These are phyloP conservation scores for Bubalus kerabau DNA, from an alignment of 2,113 vertebrate genomes.

Conservation along the genomic window DNA sequence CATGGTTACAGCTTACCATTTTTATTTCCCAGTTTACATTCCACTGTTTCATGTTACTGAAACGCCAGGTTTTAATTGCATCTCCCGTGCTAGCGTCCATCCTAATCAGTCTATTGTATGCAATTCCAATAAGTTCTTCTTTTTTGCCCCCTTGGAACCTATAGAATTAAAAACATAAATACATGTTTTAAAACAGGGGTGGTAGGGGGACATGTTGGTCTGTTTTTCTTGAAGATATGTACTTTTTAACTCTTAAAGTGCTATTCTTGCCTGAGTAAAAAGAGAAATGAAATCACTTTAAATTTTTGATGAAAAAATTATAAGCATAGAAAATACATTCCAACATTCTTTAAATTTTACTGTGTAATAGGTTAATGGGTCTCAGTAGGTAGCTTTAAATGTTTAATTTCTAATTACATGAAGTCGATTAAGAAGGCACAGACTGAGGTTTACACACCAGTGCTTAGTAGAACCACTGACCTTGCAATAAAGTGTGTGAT, in stretches of 20 bases:
- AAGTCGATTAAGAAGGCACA: not conserved
- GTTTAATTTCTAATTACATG: not conserved
- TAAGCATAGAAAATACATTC: not conserved
- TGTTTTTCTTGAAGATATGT: not conserved
- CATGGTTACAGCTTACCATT: conserved; percentile 83
- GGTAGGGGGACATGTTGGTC: not conserved
- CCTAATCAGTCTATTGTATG: conserved; percentile 96
- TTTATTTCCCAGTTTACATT: conserved; percentile 99
- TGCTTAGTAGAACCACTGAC: conserved; percentile 72
- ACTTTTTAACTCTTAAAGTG: not conserved
- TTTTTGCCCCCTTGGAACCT: conserved; percentile 98
- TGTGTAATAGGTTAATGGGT: not conserved
- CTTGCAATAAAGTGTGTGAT: conserved; percentile 98
- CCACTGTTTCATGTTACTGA: conserved; percentile 99
- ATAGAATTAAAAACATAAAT: not conserved
- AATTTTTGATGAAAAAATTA: not conserved
- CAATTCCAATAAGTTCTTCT: conserved; percentile 97
- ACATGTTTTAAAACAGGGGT: fast-evolving
- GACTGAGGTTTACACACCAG: not conserved
- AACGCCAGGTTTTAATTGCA: conserved; percentile 97
- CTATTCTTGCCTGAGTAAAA: not conserved
- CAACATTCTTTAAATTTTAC: not conserved
- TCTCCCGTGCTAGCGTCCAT: conserved; percentile 96
- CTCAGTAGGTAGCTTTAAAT: not conserved
- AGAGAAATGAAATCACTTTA: fast-evolving